These are phyloP conservation scores for Noctua fimbriata DNA, from an alignment of 2,888 invertebrate species.

Conservation along the genomic window DNA sequence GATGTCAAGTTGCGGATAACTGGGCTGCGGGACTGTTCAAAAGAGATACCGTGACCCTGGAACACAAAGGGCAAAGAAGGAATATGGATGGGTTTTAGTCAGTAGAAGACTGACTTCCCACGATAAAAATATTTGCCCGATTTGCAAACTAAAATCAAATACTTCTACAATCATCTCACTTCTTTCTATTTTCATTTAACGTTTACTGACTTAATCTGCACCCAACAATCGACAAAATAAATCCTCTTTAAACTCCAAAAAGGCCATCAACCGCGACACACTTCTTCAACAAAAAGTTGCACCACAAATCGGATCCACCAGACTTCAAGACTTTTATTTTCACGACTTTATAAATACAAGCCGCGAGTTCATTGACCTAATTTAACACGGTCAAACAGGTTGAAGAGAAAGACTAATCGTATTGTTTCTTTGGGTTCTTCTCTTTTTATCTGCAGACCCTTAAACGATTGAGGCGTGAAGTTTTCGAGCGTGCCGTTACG, in stretches of 20 bases:
- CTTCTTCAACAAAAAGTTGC: slow-evolving; percentile 52
- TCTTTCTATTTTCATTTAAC: not conserved
- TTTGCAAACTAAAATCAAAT: not conserved
- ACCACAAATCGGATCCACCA: slow-evolving; percentile 50
- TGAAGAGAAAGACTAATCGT: slow-evolving; percentile 63
- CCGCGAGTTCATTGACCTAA: slow-evolving; percentile 64
- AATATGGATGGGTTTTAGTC: too few species aligned
- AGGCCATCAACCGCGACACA: slow-evolving; percentile 43
- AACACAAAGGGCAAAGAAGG: too few species aligned
- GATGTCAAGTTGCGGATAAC: not conserved
- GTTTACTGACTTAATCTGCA: not conserved
- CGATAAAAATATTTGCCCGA: not conserved
- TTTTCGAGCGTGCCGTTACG: slow-evolving; percentile 76
- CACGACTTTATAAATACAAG: slow-evolving; percentile 49
- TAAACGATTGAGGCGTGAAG: slow-evolving; percentile 70
- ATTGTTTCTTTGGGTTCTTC: slow-evolving; percentile 63
- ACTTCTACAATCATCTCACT: not conserved
- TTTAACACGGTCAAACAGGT: slow-evolving; percentile 63
- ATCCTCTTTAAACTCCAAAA: slow-evolving; percentile 36
- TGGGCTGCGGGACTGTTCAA: too few species aligned
- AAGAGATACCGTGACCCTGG: too few species aligned
- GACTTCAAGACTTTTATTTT: slow-evolving; percentile 58
- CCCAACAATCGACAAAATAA: slow-evolving; percentile 11
- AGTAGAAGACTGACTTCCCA: too few species aligned
- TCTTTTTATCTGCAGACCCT: slow-evolving; percentile 69